Evolutionary conservation across 23 tunicate species (phyloP).

Genomic region (Halocynthia roretzi): DNA sequence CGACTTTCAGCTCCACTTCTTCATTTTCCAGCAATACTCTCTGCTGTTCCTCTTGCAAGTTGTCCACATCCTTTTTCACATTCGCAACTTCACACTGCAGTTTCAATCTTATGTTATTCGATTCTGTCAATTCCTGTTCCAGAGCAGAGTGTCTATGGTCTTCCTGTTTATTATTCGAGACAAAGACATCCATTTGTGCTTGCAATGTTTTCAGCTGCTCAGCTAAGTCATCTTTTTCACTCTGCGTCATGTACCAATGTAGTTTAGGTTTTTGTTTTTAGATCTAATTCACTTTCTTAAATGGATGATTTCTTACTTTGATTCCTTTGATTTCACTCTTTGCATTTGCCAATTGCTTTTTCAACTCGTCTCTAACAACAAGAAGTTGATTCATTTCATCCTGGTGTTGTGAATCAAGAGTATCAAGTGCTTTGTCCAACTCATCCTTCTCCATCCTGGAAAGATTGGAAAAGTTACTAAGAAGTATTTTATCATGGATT

Average conservation of each 20-base stretch:
- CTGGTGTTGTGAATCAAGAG: constrained; percentile 74
- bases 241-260: too few relatives aligned
- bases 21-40: background rate
- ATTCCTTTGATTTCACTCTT: constrained; percentile 3
- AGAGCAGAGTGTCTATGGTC: background rate
- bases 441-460: constrained; percentile 56
- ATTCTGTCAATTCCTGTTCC: background rate
- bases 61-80: constrained; percentile 7
- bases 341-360: constrained; percentile 16
- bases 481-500: too few relatives aligned
- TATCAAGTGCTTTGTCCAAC: constrained; percentile 44
- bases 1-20: background rate
- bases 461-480: background rate
- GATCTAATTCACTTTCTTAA: too few relatives aligned
- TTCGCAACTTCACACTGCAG: background rate
- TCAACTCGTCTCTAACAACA: constrained; percentile 32
- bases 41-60: background rate
- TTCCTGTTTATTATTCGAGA: background rate
- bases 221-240: background rate
- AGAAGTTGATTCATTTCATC: constrained; percentile 65
- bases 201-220: background rate
- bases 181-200: background rate
- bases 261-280: too few relatives aligned
- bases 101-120: background rate
- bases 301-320: background rate